Evolutionary conservation across 2,888 invertebrate genomes (phyloP).

Genomic region (Drosophila peninsularis): DNA sequence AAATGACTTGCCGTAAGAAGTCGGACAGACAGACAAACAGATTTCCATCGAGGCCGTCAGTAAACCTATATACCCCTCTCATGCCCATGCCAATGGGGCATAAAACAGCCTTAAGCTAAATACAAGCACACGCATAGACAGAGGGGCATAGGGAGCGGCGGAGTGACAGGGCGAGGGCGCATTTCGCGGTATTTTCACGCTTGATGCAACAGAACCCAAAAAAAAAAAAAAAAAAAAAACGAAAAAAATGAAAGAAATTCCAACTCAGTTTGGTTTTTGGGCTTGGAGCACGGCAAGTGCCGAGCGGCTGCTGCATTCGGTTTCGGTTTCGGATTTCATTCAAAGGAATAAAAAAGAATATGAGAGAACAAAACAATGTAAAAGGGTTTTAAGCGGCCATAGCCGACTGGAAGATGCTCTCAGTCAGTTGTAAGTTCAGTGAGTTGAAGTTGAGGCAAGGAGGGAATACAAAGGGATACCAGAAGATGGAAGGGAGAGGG

Average conservation of each 20-base stretch:
- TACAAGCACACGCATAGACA: constrained; percentile 20
- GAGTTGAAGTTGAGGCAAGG: no score
- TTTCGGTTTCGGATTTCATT: constrained; percentile 78
- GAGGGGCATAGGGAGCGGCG: neutral
- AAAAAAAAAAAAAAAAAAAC: neutral
- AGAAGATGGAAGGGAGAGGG: neutral
- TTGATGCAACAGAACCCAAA: constrained; percentile 54
- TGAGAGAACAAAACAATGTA: constrained; percentile 2
- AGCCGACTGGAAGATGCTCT: constrained; percentile 4
- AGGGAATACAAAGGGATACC: no score
- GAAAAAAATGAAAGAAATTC: constrained; percentile 5
- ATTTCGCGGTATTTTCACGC: constrained; percentile 84
- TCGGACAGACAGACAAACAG: neutral
- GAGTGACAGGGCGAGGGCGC: constrained; percentile 40
- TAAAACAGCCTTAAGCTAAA: constrained; percentile 25
- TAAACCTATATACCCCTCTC: neutral
- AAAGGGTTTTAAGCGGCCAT: neutral
- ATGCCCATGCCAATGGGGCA: neutral
- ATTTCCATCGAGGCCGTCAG: no score
- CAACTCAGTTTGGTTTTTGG: constrained; percentile 7
- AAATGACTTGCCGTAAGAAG: no score
- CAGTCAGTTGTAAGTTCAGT: no score
- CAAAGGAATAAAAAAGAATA: constrained; percentile 64
- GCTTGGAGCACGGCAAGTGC: constrained; percentile 43
- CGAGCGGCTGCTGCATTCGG: constrained; percentile 41